Evolutionary conservation across 1,140 invertebrate species (phyloP), one percentile per base, ranked within the genome.

Genomic region (Druon quercuslanigerum): DNA sequence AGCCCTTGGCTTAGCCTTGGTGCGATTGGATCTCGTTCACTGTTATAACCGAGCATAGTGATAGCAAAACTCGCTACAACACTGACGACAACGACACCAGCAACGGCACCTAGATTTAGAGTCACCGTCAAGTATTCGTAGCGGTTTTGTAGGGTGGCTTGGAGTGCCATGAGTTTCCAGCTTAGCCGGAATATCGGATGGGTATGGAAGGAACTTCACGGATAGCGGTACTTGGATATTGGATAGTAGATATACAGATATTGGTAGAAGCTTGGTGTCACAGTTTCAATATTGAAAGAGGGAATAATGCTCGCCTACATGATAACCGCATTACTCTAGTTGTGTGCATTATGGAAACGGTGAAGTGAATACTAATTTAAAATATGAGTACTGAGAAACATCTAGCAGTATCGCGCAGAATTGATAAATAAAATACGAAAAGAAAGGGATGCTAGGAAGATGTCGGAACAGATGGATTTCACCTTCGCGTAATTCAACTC

Each of bases 11-110:
- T 82, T 82, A 79, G 79, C 80, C 77, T 75, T 78, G 72, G 66
- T 75, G 71, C 84, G 88, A 88, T 87, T 81, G 73, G 81, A 88
- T 89, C 87, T 89, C 79, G 81, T 86, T 85, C 84, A 84, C 84
- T 81, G 84, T 80, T 83, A 82, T 76, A 73, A 76, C 75, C 57
- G 33, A 52, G 75, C 72, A 76, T 76, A 70, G 76, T 77, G 79
- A 79, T 79, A 77, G 77, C 77, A 75, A n/a, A 66, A 66, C 25
- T 46, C 14, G 60, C 60, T 66, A 57, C 51, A 25, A 50, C 72
- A 16, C n/a, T 16, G 71, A 60, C 75, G 72, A 77, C 77, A 77
- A 81, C 80, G 72, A 73, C 80, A 77, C 78, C 78, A 76, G 75
- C 40, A 80, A 82, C 78, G 79, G 77, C 76, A 79, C 80, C 77